phyloP scores from a whole-genome alignment of 2,888 invertebrate genomes.

The Antheraea assamensis region DNA sequence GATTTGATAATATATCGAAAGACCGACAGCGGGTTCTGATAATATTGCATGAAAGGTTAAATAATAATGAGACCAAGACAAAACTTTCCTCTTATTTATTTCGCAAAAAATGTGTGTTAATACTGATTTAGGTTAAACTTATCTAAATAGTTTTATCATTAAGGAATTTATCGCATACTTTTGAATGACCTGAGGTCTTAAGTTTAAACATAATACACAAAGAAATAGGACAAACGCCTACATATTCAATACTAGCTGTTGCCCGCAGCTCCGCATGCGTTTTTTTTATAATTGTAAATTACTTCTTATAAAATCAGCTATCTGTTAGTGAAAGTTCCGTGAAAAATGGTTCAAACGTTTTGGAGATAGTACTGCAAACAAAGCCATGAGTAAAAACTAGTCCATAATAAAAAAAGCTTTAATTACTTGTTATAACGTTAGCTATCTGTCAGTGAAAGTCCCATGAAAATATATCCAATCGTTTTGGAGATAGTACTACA shows the following conservation, averaged over 20 bases:
- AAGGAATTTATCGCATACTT: background rate
- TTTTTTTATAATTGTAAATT: no score
- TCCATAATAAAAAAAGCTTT: no score
- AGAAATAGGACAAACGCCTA: background rate
- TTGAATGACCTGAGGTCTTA: conserved; percentile 3
- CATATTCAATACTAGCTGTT: background rate
- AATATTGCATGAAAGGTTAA: background rate
- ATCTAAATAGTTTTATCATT: conserved; percentile 3
- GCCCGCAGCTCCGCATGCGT: no score
- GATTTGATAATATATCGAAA: background rate
- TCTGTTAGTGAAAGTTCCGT: no score
- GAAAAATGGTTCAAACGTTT: no score
- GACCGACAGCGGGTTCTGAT: background rate
- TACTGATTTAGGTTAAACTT: conserved; percentile 2
- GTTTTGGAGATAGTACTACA: no score
- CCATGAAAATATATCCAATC: no score
- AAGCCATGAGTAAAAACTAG: no score
- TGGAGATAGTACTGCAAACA: no score
- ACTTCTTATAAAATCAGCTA: no score
- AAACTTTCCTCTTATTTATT: background rate
- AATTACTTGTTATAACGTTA: no score
- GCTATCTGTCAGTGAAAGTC: no score
- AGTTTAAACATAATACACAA: background rate
- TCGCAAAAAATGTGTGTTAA: background rate
- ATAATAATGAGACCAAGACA: background rate